Percentiles rank a stretch among this genome's conserved stretches.
Conservation (phyloP, 1,140 invertebrate species). For the Hylaeus anthracinus region DNA sequence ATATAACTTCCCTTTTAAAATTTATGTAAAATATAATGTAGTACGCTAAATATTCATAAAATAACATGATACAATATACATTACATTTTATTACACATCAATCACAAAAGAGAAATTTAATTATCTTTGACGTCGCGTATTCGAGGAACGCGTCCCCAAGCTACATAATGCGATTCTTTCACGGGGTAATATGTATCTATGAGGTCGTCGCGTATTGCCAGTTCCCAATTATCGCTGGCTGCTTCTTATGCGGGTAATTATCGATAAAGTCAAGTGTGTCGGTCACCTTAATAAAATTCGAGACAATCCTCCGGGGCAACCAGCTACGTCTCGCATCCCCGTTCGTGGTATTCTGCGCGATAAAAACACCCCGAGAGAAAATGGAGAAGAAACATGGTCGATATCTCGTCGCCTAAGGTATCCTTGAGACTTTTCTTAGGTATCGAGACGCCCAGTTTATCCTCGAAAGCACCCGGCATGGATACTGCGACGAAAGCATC, state of each 20-base stretch:
- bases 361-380: not conserved
- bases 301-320: not conserved
- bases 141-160: slow-evolving; percentile 9
- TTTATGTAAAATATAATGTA: no score
- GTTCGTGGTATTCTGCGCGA: not conserved
- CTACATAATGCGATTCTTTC: slow-evolving; percentile 68
- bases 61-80: no score
- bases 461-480: not conserved
- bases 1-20: no score
- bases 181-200: slow-evolving; percentile 43
- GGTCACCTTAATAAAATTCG: slow-evolving; percentile 20
- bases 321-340: not conserved
- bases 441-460: not conserved
- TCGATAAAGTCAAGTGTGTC: slow-evolving; percentile 33
- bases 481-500: not conserved
- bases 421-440: slow-evolving; percentile 10
- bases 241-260: slow-evolving; percentile 40
- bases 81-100: no score
- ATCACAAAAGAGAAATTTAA: no score
- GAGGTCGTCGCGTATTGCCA: slow-evolving; percentile 59
- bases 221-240: slow-evolving; percentile 41
- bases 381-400: not conserved
- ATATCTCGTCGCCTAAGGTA: slow-evolving; percentile 1
- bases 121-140: not conserved
- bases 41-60: no score